Evolutionary conservation across 2,113 vertebrate genomes (phyloP).

Genomic region (Podarcis raffonei): DNA sequence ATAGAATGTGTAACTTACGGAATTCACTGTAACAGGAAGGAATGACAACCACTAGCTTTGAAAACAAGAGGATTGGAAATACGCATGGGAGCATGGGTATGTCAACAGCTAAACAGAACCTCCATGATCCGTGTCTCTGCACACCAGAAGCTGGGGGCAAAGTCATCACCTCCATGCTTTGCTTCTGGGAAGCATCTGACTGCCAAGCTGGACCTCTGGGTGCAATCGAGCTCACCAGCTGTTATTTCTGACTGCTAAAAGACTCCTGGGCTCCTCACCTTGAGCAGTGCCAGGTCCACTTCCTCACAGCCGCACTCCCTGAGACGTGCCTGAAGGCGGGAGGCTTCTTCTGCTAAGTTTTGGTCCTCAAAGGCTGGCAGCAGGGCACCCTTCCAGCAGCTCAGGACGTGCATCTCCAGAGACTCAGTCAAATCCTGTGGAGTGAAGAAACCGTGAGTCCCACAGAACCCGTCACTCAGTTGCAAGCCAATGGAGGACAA

Average conservation of each 20-base stretch:
- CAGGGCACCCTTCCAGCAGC: constrained; percentile 85
- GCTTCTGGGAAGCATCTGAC: not conserved
- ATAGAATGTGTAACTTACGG: not conserved
- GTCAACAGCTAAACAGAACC: not conserved
- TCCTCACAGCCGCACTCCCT: constrained; percentile 69
- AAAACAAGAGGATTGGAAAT: not conserved
- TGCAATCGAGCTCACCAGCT: not conserved
- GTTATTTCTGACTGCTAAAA: not conserved
- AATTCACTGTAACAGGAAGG: not conserved
- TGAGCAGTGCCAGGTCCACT: constrained; percentile 74
- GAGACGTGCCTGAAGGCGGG: constrained; percentile 65
- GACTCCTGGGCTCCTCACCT: constrained; percentile 69
- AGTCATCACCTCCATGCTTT: not conserved
- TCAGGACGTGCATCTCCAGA: constrained; percentile 79
- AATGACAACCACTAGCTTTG: not conserved
- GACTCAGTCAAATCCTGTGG: constrained; percentile 79
- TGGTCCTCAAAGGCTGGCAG: constrained; percentile 72
- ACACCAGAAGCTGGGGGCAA: not conserved
- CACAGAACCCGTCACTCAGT: not conserved
- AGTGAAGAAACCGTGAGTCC: not conserved
- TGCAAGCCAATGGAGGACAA: not conserved
- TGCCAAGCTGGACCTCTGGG: not conserved
- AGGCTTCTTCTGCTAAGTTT: constrained; percentile 64
- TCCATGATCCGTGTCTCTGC: not conserved
- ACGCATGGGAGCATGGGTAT: no score